phyloP scores from a whole-genome alignment of 1,140 invertebrate species.

The Choristoneura fumiferana region DNA sequence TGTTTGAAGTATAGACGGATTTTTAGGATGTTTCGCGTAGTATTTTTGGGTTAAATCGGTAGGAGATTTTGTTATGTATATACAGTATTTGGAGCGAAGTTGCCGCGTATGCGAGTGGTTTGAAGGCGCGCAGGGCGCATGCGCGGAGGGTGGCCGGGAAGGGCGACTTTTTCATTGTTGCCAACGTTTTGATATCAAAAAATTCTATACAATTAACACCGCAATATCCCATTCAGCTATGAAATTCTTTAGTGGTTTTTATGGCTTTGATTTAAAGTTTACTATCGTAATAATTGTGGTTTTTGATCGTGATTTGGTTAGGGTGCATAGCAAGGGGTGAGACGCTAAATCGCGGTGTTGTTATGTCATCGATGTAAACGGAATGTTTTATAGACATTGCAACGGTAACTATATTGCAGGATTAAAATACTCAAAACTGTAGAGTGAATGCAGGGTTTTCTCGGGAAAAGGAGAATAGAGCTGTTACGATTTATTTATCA shows the following conservation, averaged over 20 bases:
- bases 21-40: slow-evolving; percentile 56
- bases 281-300: slow-evolving; percentile 23
- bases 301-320: slow-evolving; percentile 26
- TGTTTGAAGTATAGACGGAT: slow-evolving; percentile 52
- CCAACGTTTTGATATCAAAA: slow-evolving; percentile 50
- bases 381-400: neutral
- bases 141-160: slow-evolving; percentile 52
- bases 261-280: slow-evolving; percentile 34
- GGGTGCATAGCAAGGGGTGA: slow-evolving; percentile 26
- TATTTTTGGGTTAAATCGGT: slow-evolving; percentile 54
- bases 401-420: no score
- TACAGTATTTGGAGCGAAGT: slow-evolving; percentile 67
- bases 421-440: no score
- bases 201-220: slow-evolving; percentile 30
- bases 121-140: slow-evolving; percentile 50
- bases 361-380: slow-evolving; percentile 43
- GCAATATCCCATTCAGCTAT: neutral
- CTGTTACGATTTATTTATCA: no score
- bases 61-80: slow-evolving; percentile 68
- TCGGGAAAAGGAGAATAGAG: no score
- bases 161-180: slow-evolving; percentile 59
- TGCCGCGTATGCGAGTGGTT: slow-evolving; percentile 56
- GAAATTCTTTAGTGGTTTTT: slow-evolving; percentile 17
- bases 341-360: slow-evolving; percentile 41
- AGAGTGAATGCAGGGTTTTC: no score